phyloP scores from a whole-genome alignment of 2,113 vertebrate species.

The Chlorocebus sabaeus region DNA sequence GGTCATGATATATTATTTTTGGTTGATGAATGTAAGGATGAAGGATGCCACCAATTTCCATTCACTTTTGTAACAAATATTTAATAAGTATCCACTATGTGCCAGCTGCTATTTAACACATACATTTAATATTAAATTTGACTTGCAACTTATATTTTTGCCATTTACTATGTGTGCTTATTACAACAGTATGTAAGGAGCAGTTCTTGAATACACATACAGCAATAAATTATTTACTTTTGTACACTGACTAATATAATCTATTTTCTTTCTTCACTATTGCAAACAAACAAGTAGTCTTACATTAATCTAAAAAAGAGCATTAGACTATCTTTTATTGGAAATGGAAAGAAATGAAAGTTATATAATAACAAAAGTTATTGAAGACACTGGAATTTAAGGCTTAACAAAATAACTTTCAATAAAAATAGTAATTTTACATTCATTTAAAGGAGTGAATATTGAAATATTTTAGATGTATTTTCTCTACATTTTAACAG shows the following conservation, averaged over 20 bases:
- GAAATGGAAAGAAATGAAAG: slow-evolving; percentile 24
- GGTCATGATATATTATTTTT: neutral
- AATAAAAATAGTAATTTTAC: neutral
- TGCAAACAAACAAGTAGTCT: slow-evolving; percentile 52
- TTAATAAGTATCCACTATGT: neutral
- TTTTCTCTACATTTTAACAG: neutral
- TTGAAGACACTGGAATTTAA: neutral
- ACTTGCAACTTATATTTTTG: neutral
- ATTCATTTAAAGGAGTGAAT: neutral
- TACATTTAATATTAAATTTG: slow-evolving; percentile 1
- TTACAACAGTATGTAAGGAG: neutral
- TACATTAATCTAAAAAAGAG: slow-evolving; percentile 13
- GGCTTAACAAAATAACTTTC: slow-evolving; percentile 19
- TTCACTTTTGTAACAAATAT: neutral
- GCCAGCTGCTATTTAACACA: neutral
- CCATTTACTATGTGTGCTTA: neutral
- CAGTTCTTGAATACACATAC: slow-evolving; percentile 5
- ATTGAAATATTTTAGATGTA: slow-evolving; percentile 7
- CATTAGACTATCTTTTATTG: neutral
- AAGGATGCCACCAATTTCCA: neutral
- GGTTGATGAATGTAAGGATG: neutral
- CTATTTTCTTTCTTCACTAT: slow-evolving; percentile 47
- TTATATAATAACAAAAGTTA: neutral
- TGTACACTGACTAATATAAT: neutral
- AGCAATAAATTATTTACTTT: slow-evolving; percentile 6